Conservation (phyloP, 2,888 invertebrate species). For the Branchipolynoe longqiensis region DNA sequence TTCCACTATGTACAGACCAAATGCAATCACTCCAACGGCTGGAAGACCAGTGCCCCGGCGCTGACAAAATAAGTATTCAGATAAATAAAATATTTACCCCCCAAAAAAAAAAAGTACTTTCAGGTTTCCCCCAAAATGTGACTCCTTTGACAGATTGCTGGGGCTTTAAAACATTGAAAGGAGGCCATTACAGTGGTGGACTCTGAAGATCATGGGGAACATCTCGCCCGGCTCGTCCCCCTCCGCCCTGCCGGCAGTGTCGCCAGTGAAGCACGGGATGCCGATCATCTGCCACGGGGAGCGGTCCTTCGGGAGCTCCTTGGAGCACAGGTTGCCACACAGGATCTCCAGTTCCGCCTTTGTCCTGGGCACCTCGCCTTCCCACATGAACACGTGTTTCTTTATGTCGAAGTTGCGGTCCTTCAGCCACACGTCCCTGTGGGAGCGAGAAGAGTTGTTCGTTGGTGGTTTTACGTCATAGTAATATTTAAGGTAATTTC, state of each 20-base stretch:
- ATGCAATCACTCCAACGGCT: no score
- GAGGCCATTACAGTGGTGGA: slow-evolving; percentile 46
- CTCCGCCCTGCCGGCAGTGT: neutral
- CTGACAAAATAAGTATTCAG: no score
- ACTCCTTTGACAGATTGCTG: no score
- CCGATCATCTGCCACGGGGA: slow-evolving; percentile 64
- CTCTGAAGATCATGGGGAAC: slow-evolving; percentile 37
- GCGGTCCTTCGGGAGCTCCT: slow-evolving; percentile 47
- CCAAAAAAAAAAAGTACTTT: no score
- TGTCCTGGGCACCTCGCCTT: slow-evolving; percentile 18
- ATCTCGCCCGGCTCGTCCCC: neutral
- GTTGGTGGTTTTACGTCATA: no score
- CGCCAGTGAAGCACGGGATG: slow-evolving; percentile 46
- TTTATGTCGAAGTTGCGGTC: slow-evolving; percentile 64
- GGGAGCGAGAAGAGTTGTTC: no score
- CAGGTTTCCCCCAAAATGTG: no score
- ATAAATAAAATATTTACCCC: no score
- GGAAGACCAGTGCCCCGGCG: no score
- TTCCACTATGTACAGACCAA: no score
- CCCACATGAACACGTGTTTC: slow-evolving; percentile 62
- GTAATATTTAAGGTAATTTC: no score
- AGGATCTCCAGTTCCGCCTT: slow-evolving; percentile 56
- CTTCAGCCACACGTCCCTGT: slow-evolving; percentile 66
- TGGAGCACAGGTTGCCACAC: slow-evolving; percentile 62
- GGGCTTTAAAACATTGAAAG: neutral